These are phyloP conservation scores for Cotesia typhae DNA, from an alignment of 1,140 invertebrate species.

Conservation along the genomic window DNA sequence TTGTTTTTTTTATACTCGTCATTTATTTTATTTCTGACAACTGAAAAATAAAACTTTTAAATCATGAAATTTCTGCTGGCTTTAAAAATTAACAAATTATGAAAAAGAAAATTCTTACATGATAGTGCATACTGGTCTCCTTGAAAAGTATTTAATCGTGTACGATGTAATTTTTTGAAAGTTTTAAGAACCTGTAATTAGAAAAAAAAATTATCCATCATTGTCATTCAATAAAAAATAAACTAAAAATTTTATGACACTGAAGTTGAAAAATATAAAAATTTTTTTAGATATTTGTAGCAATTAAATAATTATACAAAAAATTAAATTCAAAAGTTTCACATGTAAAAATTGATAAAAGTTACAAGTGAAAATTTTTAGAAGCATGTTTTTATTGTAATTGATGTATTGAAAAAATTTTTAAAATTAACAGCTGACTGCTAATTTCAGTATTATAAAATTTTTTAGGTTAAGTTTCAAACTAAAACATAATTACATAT, in stretches of 20 bases:
- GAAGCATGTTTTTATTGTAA: too few relatives aligned
- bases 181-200: constrained; percentile 68
- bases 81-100: constrained; percentile 3
- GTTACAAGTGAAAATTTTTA: too few relatives aligned
- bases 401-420: too few relatives aligned
- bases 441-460: background rate
- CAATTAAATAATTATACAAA: too few relatives aligned
- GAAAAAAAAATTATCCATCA: constrained; percentile 8
- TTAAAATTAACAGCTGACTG: too few relatives aligned
- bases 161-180: constrained; percentile 74
- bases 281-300: background rate
- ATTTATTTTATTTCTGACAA: constrained; percentile 71
- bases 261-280: too few relatives aligned
- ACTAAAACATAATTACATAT: background rate
- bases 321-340: too few relatives aligned
- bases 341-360: too few relatives aligned
- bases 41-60: constrained; percentile 48
- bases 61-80: background rate
- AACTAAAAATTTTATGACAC: constrained; percentile 22
- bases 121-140: constrained; percentile 70
- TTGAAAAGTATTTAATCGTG: constrained; percentile 70
- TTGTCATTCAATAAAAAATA: background rate
- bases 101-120: constrained; percentile 52
- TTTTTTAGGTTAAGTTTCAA: background rate
- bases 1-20: constrained; percentile 73